Base-by-base conservation (phyloP, 2,888 invertebrate genomes). In the Lathronympha strigana region DNA sequence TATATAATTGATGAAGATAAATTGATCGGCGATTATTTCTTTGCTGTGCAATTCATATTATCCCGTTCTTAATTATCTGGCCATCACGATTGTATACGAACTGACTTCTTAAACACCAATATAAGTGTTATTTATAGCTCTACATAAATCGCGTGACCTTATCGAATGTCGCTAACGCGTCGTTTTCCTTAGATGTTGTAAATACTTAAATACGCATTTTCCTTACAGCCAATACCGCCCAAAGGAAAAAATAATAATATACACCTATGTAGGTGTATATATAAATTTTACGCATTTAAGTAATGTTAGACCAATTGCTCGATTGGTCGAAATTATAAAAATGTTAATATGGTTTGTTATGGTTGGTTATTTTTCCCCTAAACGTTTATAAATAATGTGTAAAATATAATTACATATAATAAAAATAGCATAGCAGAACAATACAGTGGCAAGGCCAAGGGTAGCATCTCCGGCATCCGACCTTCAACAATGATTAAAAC, bases 381-480 rank as follows among this genome's bases (percentile, higher is more conserved):
- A 38, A 13, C 0, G 36, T 6, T 6, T 40, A 15, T 1, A 6
- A 40, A 40, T 40, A 17, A 36, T n/a, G 13, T 31, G 9, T 11
- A n/a, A n/a, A 36, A 36, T 36, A 36, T 13, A 36, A 17, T 45
- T 13, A 45, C 5, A n/a, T n/a, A n/a, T n/a, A n/a, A 13, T 25
- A 25, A 15, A 25, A 50, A 17, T 17, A 15, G 8, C 6, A 25
- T 17, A 38, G 6, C 15, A 4, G 11, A 3, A 43, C 28, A 38
- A 62, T 47, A 55, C 3, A 8, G 13, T 63, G 9, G 40, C 63
- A 63, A 55, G 63, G 40, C 57, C 40, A 57, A 63, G 55, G 54
- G 19, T 25, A 13, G 4, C 13, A 50, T 57, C 28, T 31, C 17
- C 40, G 11, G 28, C 17, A 23, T 57, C 11, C 21, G 40, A 63